A percentile compares a stretch with the other conserved stretches of the same genome.
Evolutionary conservation across 2,113 vertebrate genomes (phyloP).

Genomic region (Choloepus hoffmanni): DNA sequence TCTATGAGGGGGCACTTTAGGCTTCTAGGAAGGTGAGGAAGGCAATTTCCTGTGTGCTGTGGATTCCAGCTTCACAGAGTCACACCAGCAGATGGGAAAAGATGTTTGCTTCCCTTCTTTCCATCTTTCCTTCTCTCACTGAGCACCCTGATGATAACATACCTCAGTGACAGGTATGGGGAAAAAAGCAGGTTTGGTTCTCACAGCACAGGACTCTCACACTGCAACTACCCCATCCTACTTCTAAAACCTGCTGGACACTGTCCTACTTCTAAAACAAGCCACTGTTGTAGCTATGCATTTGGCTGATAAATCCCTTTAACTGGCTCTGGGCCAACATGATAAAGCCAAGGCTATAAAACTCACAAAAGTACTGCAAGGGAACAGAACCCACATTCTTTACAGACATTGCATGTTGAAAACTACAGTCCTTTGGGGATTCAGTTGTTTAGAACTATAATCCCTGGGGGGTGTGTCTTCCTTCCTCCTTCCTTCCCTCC

Average conservation of each 20-base stretch:
- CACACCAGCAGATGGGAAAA: not conserved
- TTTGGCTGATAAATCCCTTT: not conserved
- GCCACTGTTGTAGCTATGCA: not conserved
- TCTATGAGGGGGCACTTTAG: no score
- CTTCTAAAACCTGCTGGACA: not conserved
- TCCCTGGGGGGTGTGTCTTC: not conserved
- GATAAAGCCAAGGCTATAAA: slow-evolving; percentile 34
- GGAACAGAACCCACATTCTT: not conserved
- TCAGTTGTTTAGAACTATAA: not conserved
- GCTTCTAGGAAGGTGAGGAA: not conserved
- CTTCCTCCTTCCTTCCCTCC: not conserved
- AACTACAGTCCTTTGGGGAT: not conserved
- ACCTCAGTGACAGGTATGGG: not conserved
- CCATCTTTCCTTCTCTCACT: not conserved
- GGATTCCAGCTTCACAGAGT: not conserved
- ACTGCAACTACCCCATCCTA: not conserved
- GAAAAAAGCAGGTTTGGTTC: not conserved
- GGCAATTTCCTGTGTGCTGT: not conserved
- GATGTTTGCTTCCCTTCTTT: not conserved
- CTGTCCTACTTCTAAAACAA: not conserved
- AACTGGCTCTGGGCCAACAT: not conserved
- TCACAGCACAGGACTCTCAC: no score
- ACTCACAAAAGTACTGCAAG: not conserved
- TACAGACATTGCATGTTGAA: not conserved
- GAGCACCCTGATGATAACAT: not conserved